These are phyloP conservation scores for Heliocidaris erythrogramma DNA, from an alignment of 35 echinoderm and acorn worm genomes.

Conservation along the genomic window DNA sequence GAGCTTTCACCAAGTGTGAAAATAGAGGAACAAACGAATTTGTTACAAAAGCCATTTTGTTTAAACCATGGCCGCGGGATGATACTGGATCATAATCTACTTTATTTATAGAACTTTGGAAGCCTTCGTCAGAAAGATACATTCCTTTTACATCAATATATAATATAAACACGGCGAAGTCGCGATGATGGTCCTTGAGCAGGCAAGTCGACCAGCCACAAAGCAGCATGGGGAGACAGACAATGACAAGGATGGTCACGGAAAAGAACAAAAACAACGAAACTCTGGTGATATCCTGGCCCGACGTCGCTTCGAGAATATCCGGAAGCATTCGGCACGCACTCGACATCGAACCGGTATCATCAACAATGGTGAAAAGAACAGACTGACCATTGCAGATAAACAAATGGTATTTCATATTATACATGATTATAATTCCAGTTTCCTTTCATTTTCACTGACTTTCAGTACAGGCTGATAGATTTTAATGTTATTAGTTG, in stretches of 20 bases:
- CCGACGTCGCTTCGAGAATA: constrained; percentile 62
- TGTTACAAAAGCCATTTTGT: background rate
- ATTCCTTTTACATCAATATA: background rate
- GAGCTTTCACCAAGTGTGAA: background rate
- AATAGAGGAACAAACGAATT: background rate
- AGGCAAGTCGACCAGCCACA: constrained; percentile 16
- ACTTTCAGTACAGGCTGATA: background rate
- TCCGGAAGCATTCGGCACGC: constrained; percentile 63
- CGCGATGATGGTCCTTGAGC: background rate
- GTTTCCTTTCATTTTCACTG: background rate
- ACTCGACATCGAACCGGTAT: constrained; percentile 81
- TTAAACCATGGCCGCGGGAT: background rate
- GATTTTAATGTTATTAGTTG: no score
- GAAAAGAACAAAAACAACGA: constrained; percentile 32
- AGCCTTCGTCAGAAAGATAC: background rate
- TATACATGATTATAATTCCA: background rate
- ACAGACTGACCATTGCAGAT: constrained; percentile 56
- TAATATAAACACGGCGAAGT: background rate
- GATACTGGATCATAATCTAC: background rate
- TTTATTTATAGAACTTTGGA: background rate
- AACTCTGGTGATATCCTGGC: constrained; percentile 71
- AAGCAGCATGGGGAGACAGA: constrained; percentile 20
- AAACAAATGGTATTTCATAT: constrained; percentile 59
- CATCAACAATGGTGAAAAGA: constrained; percentile 78
- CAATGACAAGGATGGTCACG: background rate